Base-by-base conservation (phyloP, 1,140 invertebrate genomes). In the Macrotrachela quadricornifera region DNA sequence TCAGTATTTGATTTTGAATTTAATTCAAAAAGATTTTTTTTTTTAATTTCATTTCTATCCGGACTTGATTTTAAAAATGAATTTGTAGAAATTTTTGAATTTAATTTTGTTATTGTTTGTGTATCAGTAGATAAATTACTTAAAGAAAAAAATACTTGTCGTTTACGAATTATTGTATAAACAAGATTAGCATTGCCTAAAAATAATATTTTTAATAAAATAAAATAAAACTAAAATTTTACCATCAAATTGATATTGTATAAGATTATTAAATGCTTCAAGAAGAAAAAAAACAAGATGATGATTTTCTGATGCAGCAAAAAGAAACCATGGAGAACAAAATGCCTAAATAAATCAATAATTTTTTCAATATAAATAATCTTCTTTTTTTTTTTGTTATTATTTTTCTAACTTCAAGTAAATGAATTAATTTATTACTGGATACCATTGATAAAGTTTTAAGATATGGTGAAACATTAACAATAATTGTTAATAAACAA, bases 261-360 rank as follows among this genome's bases (percentile, higher is more conserved):
- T 96, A 58, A 99, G 94, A 65, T 99, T 99, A 68, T 99, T 99
- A 69, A 99, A 96, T 61, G 96, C 91, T 75, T 99, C 94, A 38
- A 99, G 74, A 21, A 99, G 72, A 70, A 96, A 97, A 71, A 97
- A 97, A 0, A 97, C 85, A 46, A 97, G 75, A 72, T 97, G 90
- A 72, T 99, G 88, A 73, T 96, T 94, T 30, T 83, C 84, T 1
- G 87, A 83, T 10, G 83, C 81, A 6, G 87, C 90, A 67, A 92
- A 94, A 57, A 99, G 73, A 73, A 97, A 97, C 90, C 91, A 97
- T 0, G 91, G 90, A 6, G 91, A 95, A 63, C 85, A 90, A 72
- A 99, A 99, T 43, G 88, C 88, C 69, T 72, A 58, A 10, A 60
- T 30, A 30, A 2, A 30, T 30, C 8, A 4, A 30, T 30, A 4